Evolutionary conservation across 2,113 vertebrate species (phyloP), one percentile per base, ranked within the genome.

Genomic region (Campylomormyrus tamandua): DNA sequence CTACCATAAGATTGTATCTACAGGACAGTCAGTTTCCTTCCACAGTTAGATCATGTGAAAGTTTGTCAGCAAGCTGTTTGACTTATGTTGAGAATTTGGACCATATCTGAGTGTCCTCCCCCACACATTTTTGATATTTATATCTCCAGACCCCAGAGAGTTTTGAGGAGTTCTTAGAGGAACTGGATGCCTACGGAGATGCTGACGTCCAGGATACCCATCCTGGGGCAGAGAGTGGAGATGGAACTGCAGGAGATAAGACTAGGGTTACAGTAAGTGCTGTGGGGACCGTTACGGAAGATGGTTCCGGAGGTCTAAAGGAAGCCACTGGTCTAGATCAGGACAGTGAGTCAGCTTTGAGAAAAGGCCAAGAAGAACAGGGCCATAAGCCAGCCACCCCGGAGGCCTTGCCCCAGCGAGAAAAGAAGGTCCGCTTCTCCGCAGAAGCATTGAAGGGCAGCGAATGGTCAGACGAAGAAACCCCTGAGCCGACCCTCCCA

Each of bases 391-490:
- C 89, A 88, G 89, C 11, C 66, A 90, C 89, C 66, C 35, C 89
- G 0, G 92, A 92, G 53, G 66, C 46, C 15, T 91, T 91, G 0
- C 58, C 90, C 58, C 92, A 90, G 48, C 90, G 89, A 58, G 95
- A 96, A 91, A 96, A 95, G 92, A 96, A 93, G 92, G 96, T 96
- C 0, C 94, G 94, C 21, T 96, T 96, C 90, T 95, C 93, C 8
- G 93, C 94, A 66, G 94, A 95, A 31, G 92, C 94, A 15, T n/a
- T 94, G 91, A 91, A 91, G 70, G 91, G 15, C 83, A 89, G 84
- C 89, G 91, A 88, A 92, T 90, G 85, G 83, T 27, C 88, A 19
- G 45, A 74, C 8, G 62, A 88, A 66, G 52, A 48, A 56, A 35
- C 5, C 24, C 31, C 77, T 5, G n/a, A 35, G 3, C 4, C 50